Conservation (phyloP, 2,113 vertebrate genomes). For the Triplophysa siluroides region DNA sequence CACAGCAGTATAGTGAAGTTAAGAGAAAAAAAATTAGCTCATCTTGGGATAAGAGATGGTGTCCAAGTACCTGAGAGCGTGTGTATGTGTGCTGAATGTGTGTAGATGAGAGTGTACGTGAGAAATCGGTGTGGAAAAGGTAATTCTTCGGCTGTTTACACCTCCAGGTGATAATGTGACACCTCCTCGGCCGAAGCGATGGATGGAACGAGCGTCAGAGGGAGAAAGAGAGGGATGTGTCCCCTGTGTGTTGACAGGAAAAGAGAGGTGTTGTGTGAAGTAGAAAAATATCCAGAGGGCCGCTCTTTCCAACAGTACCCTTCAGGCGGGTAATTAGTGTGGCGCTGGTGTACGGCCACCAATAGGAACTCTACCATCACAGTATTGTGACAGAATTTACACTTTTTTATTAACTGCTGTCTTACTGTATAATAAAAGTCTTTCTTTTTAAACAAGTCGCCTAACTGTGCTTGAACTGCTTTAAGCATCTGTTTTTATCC, state of each 20-base stretch:
- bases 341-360: conserved; percentile 49
- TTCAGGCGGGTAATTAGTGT: conserved; percentile 75
- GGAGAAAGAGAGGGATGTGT: conserved; percentile 27
- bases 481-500: neutral
- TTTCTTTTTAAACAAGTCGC: neutral
- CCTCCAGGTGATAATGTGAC: conserved; percentile 82
- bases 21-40: conserved; percentile 23
- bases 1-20: neutral
- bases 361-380: conserved; percentile 34
- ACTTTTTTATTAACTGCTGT: conserved; percentile 2
- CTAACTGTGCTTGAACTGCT: conserved; percentile 32
- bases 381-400: conserved; percentile 42
- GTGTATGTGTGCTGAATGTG: neutral
- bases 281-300: conserved; percentile 73
- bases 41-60: conserved; percentile 20
- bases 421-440: neutral
- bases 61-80: conserved; percentile 17
- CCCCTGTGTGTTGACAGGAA: conserved; percentile 67
- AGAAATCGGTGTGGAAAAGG: conserved; percentile 63
- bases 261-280: conserved; percentile 71
- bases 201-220: conserved; percentile 28
- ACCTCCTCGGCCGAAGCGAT: conserved; percentile 69
- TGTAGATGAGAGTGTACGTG: conserved; percentile 22
- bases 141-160: conserved; percentile 72
- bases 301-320: conserved; percentile 64